Base-by-base conservation (phyloP, 2,113 vertebrate genomes). In the Galemys pyrenaicus region DNA sequence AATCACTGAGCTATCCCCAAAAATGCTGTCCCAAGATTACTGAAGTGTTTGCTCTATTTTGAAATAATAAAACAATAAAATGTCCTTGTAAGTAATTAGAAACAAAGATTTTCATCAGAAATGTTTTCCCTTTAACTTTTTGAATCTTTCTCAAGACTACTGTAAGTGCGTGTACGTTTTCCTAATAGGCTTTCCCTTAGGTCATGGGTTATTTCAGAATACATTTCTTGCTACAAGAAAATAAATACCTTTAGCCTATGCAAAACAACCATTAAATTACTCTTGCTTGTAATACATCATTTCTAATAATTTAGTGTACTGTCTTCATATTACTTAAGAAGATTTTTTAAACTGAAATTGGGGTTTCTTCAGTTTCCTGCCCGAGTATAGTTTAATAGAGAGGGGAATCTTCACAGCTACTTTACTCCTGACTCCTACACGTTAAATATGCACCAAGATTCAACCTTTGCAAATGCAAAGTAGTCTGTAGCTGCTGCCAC, bases 61-160 rank as follows among this genome's bases (percentile, higher is more conserved):
- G 74, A 41, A 13, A 89, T 9, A 94, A 54, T 56, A 82, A 93
- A 88, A 56, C 35, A 54, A 62, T 9, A 77, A 54, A 44, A 10
- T 83, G 4, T 70, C 85, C 49, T 92, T 88, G 12, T 51, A 94
- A 92, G 39, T 80, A 93, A 90, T 73, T 80, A 91, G 92, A 32
- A 90, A 85, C n/a, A 85, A 92, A 67, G 65, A 51, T 51, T 88
- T 81, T 87, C 64, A 86, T 77, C 84, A 79, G 86, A 96, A 54
- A 60, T 41, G 22, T 60, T 95, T 49, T 24, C 56, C 30, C 9
- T 94, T 94, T 62, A 93, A 94, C 15, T 88, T 90, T 11, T 84
- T 37, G 82, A 58, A 64, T 60, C 39, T 95, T 92, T 89, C 60
- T 79, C 41, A 87, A 92, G 9, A 70, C 13, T 41, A 92, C 19